Conservation (phyloP, 2,113 vertebrate species). For the Sardina pilchardus region DNA sequence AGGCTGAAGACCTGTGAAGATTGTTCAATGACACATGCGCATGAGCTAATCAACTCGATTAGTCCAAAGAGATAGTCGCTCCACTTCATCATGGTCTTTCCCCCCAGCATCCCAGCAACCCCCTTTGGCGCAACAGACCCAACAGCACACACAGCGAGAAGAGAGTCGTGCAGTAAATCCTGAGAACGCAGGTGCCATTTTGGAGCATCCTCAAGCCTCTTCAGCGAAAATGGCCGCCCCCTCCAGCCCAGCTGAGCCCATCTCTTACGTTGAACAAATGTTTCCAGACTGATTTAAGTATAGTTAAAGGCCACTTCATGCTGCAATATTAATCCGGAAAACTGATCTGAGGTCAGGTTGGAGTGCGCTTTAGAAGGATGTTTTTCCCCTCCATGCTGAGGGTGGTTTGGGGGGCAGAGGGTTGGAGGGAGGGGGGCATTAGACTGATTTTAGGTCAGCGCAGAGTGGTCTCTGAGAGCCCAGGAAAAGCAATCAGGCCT, state of each 20-base stretch:
- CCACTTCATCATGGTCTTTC: not conserved
- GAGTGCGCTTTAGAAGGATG: slow-evolving; percentile 6
- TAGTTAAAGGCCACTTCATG: slow-evolving; percentile 20
- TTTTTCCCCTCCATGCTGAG: not conserved
- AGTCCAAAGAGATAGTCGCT: not conserved
- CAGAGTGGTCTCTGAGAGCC: not conserved
- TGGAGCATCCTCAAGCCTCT: not conserved
- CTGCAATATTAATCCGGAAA: slow-evolving; percentile 11
- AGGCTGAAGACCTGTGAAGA: not conserved
- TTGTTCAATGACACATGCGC: not conserved
- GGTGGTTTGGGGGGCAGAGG: not conserved
- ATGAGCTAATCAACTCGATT: not conserved
- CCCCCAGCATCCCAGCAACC: not conserved
- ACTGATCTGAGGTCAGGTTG: slow-evolving; percentile 38
- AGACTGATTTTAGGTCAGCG: slow-evolving; percentile 35
- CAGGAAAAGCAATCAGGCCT: not conserved
- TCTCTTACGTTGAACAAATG: slow-evolving; percentile 13
- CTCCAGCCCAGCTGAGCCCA: slow-evolving; percentile 21
- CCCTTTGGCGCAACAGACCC: not conserved
- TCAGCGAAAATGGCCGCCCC: slow-evolving; percentile 19
- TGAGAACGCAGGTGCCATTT: not conserved
- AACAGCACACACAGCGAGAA: not conserved
- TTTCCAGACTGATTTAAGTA: slow-evolving; percentile 28
- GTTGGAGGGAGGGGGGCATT: slow-evolving; percentile 24
- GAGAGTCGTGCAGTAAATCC: not conserved